These are phyloP conservation scores for Gymnarchus niloticus DNA, from an alignment of 2,113 vertebrate genomes.

Conservation along the genomic window DNA sequence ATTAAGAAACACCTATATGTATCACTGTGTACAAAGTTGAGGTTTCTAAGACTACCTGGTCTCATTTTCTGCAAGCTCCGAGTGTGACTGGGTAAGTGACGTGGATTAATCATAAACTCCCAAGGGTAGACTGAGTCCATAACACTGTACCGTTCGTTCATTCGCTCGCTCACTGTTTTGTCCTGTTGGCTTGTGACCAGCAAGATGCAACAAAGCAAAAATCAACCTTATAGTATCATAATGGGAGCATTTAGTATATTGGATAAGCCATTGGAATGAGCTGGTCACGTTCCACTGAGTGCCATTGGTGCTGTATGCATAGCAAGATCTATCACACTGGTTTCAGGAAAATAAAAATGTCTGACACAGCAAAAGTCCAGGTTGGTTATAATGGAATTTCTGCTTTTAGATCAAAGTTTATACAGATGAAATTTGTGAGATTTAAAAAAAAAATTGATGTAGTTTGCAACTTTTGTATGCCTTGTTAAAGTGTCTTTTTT, in stretches of 20 bases:
- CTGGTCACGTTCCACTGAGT: neutral
- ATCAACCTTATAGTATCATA: neutral
- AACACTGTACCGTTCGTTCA: neutral
- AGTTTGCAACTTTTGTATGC: neutral
- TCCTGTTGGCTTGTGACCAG: neutral
- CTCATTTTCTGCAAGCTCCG: neutral
- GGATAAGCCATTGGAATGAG: neutral
- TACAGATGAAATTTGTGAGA: neutral
- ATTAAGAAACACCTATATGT: neutral
- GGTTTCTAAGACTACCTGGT: neutral
- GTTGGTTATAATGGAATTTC: neutral
- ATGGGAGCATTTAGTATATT: neutral
- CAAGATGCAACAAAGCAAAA: neutral
- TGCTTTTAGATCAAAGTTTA: neutral
- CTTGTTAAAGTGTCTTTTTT: neutral
- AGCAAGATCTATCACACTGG: neutral
- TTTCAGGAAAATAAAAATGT: neutral
- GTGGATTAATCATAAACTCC: neutral
- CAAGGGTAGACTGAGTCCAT: neutral
- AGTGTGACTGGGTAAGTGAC: neutral
- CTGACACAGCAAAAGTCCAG: neutral
- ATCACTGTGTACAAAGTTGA: no score
- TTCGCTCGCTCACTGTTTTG: no score
- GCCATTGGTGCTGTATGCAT: no score
- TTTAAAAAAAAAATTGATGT: neutral